Conservation (phyloP, 2,888 invertebrate genomes). For the Tenthredo mesomela region DNA sequence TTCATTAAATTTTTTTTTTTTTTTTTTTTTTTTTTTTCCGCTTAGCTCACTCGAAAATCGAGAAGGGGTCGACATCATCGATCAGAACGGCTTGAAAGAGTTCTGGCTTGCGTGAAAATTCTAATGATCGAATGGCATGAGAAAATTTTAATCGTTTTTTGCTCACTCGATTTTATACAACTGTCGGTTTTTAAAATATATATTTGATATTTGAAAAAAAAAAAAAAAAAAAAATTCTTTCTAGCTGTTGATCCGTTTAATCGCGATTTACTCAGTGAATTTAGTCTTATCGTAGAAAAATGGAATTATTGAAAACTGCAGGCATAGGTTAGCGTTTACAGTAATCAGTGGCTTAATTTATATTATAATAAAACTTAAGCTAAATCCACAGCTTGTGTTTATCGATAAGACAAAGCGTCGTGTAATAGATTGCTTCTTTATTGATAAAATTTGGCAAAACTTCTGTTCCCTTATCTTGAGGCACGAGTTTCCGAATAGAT, state of each 20-base stretch:
- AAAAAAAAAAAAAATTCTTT: background rate
- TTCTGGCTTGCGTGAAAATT: slow-evolving; percentile 73
- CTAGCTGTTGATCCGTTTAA: no score
- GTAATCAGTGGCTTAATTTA: slow-evolving; percentile 2
- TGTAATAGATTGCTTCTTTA: slow-evolving; percentile 21
- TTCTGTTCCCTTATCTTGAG: slow-evolving; percentile 20
- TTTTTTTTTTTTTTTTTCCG: background rate
- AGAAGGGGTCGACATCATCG: slow-evolving; percentile 72
- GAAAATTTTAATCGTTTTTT: slow-evolving; percentile 74
- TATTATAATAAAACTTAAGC: background rate
- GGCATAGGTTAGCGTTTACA: background rate
- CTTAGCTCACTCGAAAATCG: slow-evolving; percentile 54
- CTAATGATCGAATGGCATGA: slow-evolving; percentile 76
- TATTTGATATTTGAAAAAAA: no score
- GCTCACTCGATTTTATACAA: background rate
- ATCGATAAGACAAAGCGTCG: slow-evolving; percentile 31
- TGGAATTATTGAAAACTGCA: background rate
- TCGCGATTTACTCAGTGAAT: background rate
- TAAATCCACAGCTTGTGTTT: background rate
- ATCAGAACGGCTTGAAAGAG: slow-evolving; percentile 74
- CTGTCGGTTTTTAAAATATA: background rate
- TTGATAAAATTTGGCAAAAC: slow-evolving; percentile 34
- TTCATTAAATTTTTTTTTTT: slow-evolving; percentile 12
- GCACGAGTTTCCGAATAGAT: slow-evolving; percentile 7
- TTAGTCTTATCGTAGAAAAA: background rate